Percentiles rank a stretch among this genome's conserved stretches.
These are phyloP conservation scores for Neodiprion lecontei DNA, from an alignment of 1,140 invertebrate genomes.

Conservation along the genomic window DNA sequence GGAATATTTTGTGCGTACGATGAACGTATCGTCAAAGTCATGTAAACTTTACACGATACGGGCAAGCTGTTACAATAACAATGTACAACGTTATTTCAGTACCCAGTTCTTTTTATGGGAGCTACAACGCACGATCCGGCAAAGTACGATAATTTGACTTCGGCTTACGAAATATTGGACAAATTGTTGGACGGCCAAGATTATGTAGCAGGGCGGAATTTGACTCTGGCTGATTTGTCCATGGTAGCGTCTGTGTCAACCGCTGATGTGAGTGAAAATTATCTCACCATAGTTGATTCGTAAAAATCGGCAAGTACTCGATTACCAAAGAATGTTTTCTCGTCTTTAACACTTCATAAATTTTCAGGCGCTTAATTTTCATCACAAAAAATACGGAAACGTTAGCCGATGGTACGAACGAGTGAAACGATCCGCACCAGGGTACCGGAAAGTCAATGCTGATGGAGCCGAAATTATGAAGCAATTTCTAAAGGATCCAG, in stretches of 20 bases:
- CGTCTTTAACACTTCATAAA: background rate
- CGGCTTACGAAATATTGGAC: constrained; percentile 46
- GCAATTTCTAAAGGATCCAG: background rate
- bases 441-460: constrained; percentile 76
- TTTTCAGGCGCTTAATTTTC: constrained; percentile 71
- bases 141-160: constrained; percentile 38
- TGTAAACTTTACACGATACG: background rate
- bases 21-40: background rate
- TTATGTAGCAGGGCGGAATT: constrained; percentile 49
- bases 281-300: background rate
- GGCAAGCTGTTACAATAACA: too few species aligned
- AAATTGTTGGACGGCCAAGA: constrained; percentile 50
- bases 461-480: constrained; percentile 53
- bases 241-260: constrained; percentile 46
- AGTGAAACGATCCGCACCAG: constrained; percentile 72
- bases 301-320: background rate
- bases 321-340: constrained; percentile 20
- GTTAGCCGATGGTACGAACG: constrained; percentile 74
- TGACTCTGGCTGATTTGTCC: constrained; percentile 63
- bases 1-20: constrained; percentile 67
- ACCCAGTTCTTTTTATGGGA: constrained; percentile 39
- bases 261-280: constrained; percentile 45
- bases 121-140: constrained; percentile 31
- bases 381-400: constrained; percentile 73
- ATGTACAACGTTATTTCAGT: constrained; percentile 41